Conservation (phyloP, 2,797 vertebrate genomes). For the Trachops cirrhosus region DNA sequence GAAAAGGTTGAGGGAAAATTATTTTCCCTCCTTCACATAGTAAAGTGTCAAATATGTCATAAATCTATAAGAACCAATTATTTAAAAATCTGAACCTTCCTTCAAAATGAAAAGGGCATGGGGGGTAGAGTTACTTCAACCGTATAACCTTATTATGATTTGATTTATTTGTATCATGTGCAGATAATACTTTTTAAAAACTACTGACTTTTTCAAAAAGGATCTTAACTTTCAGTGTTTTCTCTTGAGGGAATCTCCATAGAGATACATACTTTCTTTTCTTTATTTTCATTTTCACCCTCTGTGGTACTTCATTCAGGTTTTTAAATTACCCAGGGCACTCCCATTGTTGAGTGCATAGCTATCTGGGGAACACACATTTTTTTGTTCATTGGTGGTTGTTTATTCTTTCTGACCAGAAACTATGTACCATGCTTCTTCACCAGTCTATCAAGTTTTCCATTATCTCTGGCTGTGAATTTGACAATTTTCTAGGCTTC, state of each 20-base stretch:
- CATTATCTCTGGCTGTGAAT: conserved; percentile 45
- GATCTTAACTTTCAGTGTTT: not conserved
- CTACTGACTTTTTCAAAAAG: not conserved
- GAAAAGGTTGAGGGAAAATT: not conserved
- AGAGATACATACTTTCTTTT: not conserved
- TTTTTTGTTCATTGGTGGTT: not conserved
- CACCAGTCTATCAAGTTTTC: not conserved
- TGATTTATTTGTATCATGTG: not conserved
- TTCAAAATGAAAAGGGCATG: not conserved
- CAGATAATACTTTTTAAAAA: not conserved
- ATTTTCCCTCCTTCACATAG: not conserved
- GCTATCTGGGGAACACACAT: not conserved
- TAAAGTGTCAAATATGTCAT: not conserved
- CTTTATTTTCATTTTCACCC: not conserved
- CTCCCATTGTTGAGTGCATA: not conserved
- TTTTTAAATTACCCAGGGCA: not conserved
- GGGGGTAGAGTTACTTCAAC: not conserved
- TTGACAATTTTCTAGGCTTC: conserved; percentile 23
- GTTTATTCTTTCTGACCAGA: conserved; percentile 53
- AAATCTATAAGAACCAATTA: not conserved
- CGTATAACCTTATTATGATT: not conserved
- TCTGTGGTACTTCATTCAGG: not conserved
- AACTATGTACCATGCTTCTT: not conserved
- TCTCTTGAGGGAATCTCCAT: not conserved
- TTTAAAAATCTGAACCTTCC: not conserved